Conservation (phyloP, 2,797 vertebrate species). For the Dromococcyx pavoninus region DNA sequence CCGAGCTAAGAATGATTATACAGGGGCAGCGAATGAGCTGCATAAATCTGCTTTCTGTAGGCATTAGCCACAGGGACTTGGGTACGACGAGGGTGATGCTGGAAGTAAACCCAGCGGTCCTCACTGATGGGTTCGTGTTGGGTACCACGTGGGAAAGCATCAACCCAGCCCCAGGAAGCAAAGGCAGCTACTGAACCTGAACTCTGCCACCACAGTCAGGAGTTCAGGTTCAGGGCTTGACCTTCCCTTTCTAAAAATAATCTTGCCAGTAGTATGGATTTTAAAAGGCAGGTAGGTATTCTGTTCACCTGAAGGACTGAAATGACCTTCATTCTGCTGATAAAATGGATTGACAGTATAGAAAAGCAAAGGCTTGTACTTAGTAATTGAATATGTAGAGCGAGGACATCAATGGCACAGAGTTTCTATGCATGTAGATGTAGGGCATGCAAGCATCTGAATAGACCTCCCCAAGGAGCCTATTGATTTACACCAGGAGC, state of each 20-base stretch:
- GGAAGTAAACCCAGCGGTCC: not conserved
- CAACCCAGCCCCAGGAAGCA: not conserved
- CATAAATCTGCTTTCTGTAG: not conserved
- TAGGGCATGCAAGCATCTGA: not conserved
- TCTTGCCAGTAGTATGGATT: not conserved
- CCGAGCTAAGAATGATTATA: not conserved
- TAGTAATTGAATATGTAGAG: not conserved
- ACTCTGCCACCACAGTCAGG: accelerated
- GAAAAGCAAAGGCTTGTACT: not conserved
- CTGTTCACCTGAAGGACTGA: not conserved
- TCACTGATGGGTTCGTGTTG: accelerated
- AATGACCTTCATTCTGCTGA: not conserved
- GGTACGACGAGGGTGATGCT: not conserved
- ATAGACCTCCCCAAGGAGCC: not conserved
- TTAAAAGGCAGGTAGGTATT: not conserved
- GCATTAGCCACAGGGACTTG: not conserved
- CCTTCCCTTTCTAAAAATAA: not conserved
- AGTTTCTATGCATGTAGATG: no score
- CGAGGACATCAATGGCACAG: accelerated
- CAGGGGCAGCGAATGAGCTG: slow-evolving; percentile 18
- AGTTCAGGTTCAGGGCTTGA: not conserved
- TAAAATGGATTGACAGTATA: not conserved
- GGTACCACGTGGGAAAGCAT: not conserved
- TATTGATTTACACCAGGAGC: not conserved
- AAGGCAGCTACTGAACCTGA: not conserved